phyloP scores from a whole-genome alignment of 2,888 invertebrate species.

The Eustalomyia histrio region DNA sequence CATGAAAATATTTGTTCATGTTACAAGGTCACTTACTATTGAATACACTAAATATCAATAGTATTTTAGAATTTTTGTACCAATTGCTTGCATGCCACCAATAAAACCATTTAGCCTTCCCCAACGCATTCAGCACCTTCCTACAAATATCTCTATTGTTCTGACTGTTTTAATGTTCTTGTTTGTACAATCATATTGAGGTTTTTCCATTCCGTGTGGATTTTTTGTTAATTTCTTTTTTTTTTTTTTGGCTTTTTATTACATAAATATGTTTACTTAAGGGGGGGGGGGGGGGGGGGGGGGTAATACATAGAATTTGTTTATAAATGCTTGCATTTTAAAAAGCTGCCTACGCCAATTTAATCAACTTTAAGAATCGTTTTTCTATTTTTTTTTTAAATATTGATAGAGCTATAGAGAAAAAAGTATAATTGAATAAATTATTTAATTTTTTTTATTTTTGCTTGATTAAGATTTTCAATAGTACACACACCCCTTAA shows the following conservation, averaged over 20 bases:
- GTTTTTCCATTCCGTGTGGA: background rate
- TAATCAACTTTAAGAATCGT: no score
- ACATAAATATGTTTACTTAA: constrained; percentile 7
- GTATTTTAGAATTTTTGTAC: background rate
- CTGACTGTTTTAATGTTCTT: no score
- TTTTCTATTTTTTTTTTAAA: no score
- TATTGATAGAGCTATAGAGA: no score
- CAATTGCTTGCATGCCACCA: background rate
- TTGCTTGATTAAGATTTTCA: no score
- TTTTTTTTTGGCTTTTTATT: constrained; percentile 3
- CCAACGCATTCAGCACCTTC: no score
- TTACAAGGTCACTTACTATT: background rate
- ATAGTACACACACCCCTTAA: no score
- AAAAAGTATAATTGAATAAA: no score
- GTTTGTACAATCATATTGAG: background rate
- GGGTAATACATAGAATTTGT: background rate
- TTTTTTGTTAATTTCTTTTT: background rate
- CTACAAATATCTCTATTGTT: background rate
- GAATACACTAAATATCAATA: background rate
- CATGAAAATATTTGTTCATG: background rate
- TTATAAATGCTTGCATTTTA: background rate
- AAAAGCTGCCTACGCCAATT: background rate
- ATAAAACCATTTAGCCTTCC: background rate
- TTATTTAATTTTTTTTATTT: no score
- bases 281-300: no score